phyloP scores from a whole-genome alignment of 2,888 invertebrate genomes.

The Rhagonycha lutea region DNA sequence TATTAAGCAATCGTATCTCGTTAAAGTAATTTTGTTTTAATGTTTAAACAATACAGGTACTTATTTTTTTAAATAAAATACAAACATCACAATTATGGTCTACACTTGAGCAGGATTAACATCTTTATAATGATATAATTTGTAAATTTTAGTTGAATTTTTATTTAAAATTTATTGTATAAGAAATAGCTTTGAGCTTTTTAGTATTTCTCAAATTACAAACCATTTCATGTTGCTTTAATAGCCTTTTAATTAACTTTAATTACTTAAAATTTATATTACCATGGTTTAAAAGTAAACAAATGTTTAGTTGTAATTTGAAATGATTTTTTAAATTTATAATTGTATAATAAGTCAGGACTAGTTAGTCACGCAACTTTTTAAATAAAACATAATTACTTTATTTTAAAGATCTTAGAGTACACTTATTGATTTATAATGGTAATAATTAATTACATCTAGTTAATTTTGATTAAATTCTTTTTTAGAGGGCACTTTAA shows the following conservation, averaged over 20 bases:
- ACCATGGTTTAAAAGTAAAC: background rate
- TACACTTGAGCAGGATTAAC: background rate
- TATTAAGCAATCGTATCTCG: background rate
- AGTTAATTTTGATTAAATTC: background rate
- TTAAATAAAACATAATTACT: background rate
- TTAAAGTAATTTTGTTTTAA: background rate
- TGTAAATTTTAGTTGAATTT: background rate
- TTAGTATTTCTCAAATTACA: constrained; percentile 1
- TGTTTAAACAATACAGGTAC: background rate
- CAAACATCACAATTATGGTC: background rate
- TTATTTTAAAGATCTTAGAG: background rate
- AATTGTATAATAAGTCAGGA: background rate
- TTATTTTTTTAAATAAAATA: background rate
- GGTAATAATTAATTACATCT: background rate
- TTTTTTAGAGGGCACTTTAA: background rate
- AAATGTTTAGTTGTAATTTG: constrained; percentile 1
- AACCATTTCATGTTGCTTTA: background rate
- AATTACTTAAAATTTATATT: background rate
- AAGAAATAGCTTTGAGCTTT: background rate
- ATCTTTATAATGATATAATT: constrained; percentile 3
- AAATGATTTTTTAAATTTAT: background rate
- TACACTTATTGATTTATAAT: background rate
- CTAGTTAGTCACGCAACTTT: background rate
- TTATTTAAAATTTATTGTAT: background rate
- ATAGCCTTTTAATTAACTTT: constrained; percentile 3